A percentile compares a stretch with the other conserved stretches of the same genome.
Conservation (phyloP, 1,140 invertebrate genomes). For the Camponotus pennsylvanicus region DNA sequence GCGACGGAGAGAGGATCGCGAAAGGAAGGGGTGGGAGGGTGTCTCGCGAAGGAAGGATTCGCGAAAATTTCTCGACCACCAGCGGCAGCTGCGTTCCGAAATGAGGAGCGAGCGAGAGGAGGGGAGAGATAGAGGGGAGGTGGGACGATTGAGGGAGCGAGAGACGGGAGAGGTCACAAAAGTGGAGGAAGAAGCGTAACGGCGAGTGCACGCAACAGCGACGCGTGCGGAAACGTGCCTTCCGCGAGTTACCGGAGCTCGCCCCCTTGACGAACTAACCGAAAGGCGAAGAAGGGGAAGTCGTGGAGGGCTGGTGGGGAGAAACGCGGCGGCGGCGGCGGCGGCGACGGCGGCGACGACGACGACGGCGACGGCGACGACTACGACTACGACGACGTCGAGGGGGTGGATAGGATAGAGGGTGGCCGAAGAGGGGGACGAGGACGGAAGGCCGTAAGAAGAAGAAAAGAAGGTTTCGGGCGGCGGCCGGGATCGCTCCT, state of each 20-base stretch:
- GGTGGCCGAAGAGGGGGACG: slow-evolving; percentile 20
- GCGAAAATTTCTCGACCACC: slow-evolving; percentile 76
- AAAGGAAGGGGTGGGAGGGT: slow-evolving; percentile 27
- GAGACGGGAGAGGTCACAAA: slow-evolving; percentile 68
- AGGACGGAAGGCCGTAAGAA: slow-evolving; percentile 66
- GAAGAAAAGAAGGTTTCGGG: slow-evolving; percentile 80
- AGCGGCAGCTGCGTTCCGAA: slow-evolving; percentile 74
- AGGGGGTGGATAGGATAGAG: neutral
- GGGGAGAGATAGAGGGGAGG: slow-evolving; percentile 4
- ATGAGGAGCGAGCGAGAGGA: slow-evolving; percentile 67
- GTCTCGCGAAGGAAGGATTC: slow-evolving; percentile 60
- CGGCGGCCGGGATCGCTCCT: slow-evolving; percentile 76
- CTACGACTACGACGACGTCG: slow-evolving; percentile 55
- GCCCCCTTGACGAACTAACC: slow-evolving; percentile 73
- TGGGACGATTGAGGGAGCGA: slow-evolving; percentile 2
- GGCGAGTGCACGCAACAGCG: slow-evolving; percentile 80
- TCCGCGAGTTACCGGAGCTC: slow-evolving; percentile 74
- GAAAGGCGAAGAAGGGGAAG: slow-evolving; percentile 60
- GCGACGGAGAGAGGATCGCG: slow-evolving; percentile 22
- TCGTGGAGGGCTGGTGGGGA: slow-evolving; percentile 58
- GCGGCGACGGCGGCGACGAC: too few species aligned
- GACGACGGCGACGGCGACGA: slow-evolving; percentile 53
- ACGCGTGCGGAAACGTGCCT: slow-evolving; percentile 79
- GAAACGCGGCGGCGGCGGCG: too few species aligned
- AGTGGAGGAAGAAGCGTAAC: slow-evolving; percentile 80